Base-by-base conservation (phyloP, 1,140 invertebrate genomes). In the Lordiphosa mommai region DNA sequence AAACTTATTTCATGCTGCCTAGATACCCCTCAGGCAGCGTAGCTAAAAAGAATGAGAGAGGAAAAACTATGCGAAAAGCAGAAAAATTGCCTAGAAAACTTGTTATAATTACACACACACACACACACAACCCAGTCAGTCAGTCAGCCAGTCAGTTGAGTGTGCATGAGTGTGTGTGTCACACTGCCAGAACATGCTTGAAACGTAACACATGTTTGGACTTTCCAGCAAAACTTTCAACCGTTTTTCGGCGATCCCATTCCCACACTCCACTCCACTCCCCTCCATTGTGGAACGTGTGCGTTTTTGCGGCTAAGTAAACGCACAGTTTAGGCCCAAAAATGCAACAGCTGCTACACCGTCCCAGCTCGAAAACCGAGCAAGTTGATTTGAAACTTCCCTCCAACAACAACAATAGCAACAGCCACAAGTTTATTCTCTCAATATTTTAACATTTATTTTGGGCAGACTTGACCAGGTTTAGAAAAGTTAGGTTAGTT, bases 101-200 rank as follows among this genome's bases (percentile, higher is more conserved):
- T 84, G 77, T 70, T 84, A 84, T 84, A 84, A 84, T 84, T 84
- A 84, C 77, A 84, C n/a, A n/a, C n/a, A n/a, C n/a, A n/a, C n/a
- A n/a, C n/a, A n/a, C n/a, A n/a, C 20, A 23, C 20, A 23, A 23
- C 20, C 20, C 20, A 23, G 20, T 23, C 20, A 23, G 20, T 1
- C 20, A 23, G 20, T 20, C 37, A 53, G 63, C 16, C 32, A 50
- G 47, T 48, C 33, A 13, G 17, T 0, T 20, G 16, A 1, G 16
- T 12, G 17, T 12, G 40, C 23, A 27, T 16, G 30, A 27, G 8
- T 5, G 30, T 55, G 50, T 47, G 27, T 51, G 33, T 12, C 40
- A 43, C 20, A 12, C 40, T 70, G 60, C 65, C 33, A 49, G 40
- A 61, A 53, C 76, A 74, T 80, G 74, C 76, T 63, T 82, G 74